Percentiles rank a stretch among this genome's conserved stretches.
Conservation (phyloP, 2,888 invertebrate species). For the Malthinus seriepunctatus region DNA sequence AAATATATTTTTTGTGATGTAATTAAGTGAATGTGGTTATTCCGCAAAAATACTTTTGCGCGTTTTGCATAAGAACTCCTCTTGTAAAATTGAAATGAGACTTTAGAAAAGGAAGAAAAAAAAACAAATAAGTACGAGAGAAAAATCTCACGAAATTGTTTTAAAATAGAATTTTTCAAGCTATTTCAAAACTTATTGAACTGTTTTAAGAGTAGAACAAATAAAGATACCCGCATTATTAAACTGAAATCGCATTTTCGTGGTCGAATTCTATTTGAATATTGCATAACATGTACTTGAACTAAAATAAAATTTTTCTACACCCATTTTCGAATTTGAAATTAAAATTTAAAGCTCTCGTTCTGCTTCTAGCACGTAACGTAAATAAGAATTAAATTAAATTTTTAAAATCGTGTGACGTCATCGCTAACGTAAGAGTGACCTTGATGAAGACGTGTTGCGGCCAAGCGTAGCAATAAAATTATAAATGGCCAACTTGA, state of each 20-base stretch:
- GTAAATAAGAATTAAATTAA: background rate
- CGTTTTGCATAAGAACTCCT: too few relatives aligned
- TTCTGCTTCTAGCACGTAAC: background rate
- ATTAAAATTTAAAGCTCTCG: background rate
- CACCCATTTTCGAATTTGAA: background rate
- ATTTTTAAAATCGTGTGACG: too few relatives aligned
- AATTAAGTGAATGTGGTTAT: too few relatives aligned
- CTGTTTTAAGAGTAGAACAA: slow-evolving; percentile 30
- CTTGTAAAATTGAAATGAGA: too few relatives aligned
- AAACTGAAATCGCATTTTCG: slow-evolving; percentile 28
- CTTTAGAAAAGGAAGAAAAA: too few relatives aligned
- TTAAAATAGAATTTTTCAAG: slow-evolving; percentile 26
- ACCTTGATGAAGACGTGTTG: too few relatives aligned
- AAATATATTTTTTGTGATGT: too few relatives aligned
- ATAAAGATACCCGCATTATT: slow-evolving; percentile 31
- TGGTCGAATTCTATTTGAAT: slow-evolving; percentile 31
- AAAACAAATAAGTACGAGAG: background rate
- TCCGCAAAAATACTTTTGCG: too few relatives aligned
- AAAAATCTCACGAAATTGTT: slow-evolving; percentile 12
- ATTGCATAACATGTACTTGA: slow-evolving; percentile 26
- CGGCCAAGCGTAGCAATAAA: too few relatives aligned
- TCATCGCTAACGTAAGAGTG: too few relatives aligned
- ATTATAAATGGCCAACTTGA: too few relatives aligned
- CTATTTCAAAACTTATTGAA: slow-evolving; percentile 28
- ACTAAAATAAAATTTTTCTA: slow-evolving; percentile 14